Conservation (phyloP, 2,797 vertebrate species). For the Phalloptychus januarius region DNA sequence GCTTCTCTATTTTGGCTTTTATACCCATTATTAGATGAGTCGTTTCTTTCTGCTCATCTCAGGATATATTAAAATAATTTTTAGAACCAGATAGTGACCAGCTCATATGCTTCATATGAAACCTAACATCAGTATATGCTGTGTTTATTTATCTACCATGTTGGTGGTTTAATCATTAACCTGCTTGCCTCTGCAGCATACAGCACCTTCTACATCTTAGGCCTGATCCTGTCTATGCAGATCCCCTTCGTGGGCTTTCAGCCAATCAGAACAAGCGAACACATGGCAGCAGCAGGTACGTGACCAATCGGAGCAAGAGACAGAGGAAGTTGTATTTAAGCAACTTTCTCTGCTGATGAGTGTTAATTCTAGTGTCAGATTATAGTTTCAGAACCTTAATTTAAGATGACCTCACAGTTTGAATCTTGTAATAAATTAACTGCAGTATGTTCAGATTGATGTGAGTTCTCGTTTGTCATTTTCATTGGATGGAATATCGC, state of each 20-base stretch:
- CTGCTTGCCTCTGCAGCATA: slow-evolving; percentile 81
- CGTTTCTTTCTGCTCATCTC: neutral
- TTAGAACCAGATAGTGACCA: neutral
- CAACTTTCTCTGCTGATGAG: neutral
- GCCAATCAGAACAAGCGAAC: slow-evolving; percentile 97
- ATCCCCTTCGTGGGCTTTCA: slow-evolving; percentile 98
- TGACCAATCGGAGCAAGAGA: slow-evolving; percentile 3
- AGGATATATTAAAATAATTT: neutral
- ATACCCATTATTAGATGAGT: neutral
- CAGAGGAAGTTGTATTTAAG: neutral
- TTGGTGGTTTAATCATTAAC: neutral
- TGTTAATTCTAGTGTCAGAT: neutral
- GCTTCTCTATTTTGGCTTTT: neutral
- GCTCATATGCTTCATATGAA: neutral
- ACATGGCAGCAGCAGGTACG: slow-evolving; percentile 95
- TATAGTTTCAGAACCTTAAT: neutral
- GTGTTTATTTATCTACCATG: neutral
- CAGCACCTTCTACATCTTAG: slow-evolving; percentile 96
- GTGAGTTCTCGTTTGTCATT: neutral
- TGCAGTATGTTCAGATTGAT: neutral
- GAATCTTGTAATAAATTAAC: too few relatives aligned
- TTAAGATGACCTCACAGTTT: neutral
- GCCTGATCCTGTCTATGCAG: slow-evolving; percentile 96
- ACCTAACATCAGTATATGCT: neutral
- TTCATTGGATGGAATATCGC: neutral